Conservation (phyloP, 2,888 invertebrate species). For the Scaptomyza reducta region DNA sequence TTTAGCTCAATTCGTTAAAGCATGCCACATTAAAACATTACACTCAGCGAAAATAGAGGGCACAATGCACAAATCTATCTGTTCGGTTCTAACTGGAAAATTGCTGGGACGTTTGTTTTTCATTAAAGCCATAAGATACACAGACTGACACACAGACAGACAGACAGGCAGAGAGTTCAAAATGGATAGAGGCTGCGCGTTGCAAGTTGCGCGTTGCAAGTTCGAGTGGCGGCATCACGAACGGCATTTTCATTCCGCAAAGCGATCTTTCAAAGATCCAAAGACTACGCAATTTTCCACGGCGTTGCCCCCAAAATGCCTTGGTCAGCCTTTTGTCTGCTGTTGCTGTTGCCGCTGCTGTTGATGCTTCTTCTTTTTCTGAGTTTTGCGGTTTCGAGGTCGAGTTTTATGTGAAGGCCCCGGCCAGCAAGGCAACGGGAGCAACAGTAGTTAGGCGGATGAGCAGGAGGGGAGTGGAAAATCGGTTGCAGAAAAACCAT, state of each 20-base stretch:
- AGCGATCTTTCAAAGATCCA: conserved; percentile 58
- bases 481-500: conserved; percentile 75
- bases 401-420: conserved; percentile 27
- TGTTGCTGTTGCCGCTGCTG: not conserved
- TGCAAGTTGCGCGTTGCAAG: conserved; percentile 14
- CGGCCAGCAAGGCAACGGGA: conserved; percentile 24
- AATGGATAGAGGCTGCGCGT: conserved; percentile 3
- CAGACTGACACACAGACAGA: not conserved
- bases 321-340: conserved; percentile 45
- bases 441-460: not conserved
- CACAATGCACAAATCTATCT: conserved; percentile 15
- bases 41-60: conserved; percentile 66
- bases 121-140: conserved; percentile 50
- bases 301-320: conserved; percentile 52
- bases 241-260: conserved; percentile 75
- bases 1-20: conserved; percentile 73
- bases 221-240: conserved; percentile 70
- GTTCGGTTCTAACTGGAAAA: conserved; percentile 73
- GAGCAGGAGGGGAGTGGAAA: not conserved
- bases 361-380: conserved; percentile 3
- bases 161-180: conserved; percentile 3
- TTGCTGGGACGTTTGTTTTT: conserved; percentile 76
- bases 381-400: conserved; percentile 71
- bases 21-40: conserved; percentile 64
- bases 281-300: conserved; percentile 72